phyloP scores from a whole-genome alignment of 2,113 vertebrate genomes.

The Lontra canadensis region DNA sequence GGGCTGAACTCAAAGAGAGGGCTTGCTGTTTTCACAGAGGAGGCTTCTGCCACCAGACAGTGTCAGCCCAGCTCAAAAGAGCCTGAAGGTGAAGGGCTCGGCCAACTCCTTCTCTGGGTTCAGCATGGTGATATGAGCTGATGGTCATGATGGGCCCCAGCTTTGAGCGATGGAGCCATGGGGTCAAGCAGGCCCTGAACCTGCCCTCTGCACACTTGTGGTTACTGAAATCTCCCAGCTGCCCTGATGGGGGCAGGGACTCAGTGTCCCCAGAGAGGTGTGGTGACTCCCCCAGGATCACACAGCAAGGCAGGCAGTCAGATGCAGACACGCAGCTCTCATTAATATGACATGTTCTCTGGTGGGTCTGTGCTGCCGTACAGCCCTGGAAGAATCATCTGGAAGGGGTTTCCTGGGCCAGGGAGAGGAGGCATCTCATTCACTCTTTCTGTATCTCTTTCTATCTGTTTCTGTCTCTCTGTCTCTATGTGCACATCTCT shows the following conservation, averaged over 20 bases:
- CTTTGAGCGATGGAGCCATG: background rate
- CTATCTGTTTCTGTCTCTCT: background rate
- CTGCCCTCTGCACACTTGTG: accelerated
- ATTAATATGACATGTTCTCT: background rate
- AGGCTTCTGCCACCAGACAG: background rate
- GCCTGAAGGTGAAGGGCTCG: background rate
- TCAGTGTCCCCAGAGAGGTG: background rate
- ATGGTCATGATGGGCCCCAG: background rate
- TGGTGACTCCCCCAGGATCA: background rate
- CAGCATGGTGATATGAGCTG: background rate
- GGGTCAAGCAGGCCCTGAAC: background rate
- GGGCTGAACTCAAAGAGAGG: background rate
- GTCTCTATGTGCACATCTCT: background rate
- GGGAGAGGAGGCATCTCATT: background rate
- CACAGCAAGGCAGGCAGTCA: background rate
- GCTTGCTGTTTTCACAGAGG: background rate
- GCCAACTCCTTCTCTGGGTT: background rate
- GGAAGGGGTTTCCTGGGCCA: background rate
- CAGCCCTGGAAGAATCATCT: background rate
- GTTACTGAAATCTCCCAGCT: background rate
- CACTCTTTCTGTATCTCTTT: background rate
- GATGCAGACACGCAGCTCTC: background rate
- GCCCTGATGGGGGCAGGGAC: background rate
- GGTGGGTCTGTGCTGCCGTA: background rate
- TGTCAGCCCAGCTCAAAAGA: background rate